These are phyloP conservation scores for Labrus mixtus DNA, from an alignment of 2,113 vertebrate genomes.

Conservation along the genomic window DNA sequence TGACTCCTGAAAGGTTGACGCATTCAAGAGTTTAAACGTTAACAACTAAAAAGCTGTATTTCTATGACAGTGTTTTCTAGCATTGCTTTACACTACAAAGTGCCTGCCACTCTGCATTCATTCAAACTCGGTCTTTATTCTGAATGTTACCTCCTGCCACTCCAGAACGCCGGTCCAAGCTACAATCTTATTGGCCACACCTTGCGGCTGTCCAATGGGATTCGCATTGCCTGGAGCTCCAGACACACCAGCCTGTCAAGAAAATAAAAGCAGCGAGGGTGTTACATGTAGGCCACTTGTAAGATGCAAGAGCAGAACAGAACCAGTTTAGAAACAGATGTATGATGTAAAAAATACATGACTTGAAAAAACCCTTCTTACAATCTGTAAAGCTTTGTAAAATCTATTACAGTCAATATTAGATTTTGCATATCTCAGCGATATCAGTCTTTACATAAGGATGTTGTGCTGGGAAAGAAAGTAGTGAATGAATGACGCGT, in stretches of 20 bases:
- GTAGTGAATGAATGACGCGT: background rate
- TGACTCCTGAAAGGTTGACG: background rate
- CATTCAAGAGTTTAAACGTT: background rate
- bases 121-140: background rate
- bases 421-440: too few species aligned
- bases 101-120: background rate
- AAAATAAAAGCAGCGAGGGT: background rate
- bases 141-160: constrained; percentile 91
- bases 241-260: constrained; percentile 67
- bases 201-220: constrained; percentile 82
- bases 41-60: background rate
- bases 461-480: background rate
- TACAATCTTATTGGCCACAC: constrained; percentile 89
- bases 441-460: background rate
- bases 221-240: constrained; percentile 62
- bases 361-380: too few species aligned
- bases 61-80: background rate
- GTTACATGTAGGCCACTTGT: background rate
- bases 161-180: constrained; percentile 93
- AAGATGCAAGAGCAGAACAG: background rate
- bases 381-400: too few species aligned
- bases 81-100: background rate
- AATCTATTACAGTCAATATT: too few species aligned
- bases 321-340: background rate
- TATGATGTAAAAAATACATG: background rate